Conservation (phyloP, 2,888 invertebrate species). For the Lottia scabra region DNA sequence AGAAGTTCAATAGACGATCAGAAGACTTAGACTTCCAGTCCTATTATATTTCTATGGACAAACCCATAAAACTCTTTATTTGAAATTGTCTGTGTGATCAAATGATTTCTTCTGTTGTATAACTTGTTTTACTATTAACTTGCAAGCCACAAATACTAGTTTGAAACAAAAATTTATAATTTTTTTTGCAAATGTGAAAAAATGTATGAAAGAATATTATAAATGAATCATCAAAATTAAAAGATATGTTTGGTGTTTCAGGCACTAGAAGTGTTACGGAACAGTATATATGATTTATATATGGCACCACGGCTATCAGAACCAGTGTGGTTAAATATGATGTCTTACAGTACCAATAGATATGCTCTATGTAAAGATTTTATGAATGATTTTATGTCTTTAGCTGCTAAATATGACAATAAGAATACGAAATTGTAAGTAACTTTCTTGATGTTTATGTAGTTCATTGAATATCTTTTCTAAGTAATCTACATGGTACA, state of each 20-base stretch:
- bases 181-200: no score
- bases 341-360: constrained; percentile 71
- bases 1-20: no score
- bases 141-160: no score
- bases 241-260: no score
- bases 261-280: constrained; percentile 66
- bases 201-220: no score
- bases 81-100: not conserved
- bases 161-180: no score
- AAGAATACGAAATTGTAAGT: constrained; percentile 88
- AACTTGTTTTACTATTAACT: not conserved
- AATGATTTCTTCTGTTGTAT: not conserved
- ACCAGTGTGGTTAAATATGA: constrained; percentile 78
- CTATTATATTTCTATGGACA: no score
- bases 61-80: no score
- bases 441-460: not conserved
- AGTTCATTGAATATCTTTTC: no score
- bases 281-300: constrained; percentile 78
- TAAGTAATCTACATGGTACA: no score
- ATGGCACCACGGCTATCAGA: constrained; percentile 77
- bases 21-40: no score
- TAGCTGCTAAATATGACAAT: constrained; percentile 76
- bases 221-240: no score
- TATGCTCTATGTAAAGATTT: constrained; percentile 66
- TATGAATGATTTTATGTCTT: constrained; percentile 65